Evolutionary conservation across 2,113 vertebrate species (phyloP).

Genomic region (Pelecanoides urinatrix): DNA sequence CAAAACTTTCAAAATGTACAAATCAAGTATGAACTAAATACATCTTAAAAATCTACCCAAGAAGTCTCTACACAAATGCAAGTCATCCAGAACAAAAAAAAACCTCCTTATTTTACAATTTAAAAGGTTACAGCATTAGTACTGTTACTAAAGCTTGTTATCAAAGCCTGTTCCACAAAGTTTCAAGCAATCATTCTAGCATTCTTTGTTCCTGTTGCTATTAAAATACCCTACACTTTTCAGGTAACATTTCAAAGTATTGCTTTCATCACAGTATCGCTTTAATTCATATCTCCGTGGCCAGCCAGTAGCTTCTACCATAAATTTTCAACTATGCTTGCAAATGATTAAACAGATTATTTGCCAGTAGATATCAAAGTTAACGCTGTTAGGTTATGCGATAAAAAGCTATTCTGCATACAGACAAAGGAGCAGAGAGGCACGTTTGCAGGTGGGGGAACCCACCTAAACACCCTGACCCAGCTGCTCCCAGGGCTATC

Average conservation of each 20-base stretch:
- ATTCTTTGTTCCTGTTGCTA: not conserved
- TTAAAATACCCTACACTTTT: not conserved
- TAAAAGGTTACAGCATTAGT: not conserved
- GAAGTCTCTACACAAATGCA: not conserved
- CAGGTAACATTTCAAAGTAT: not conserved
- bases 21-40: not conserved
- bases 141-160: not conserved
- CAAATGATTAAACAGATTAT: not conserved
- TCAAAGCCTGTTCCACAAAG: not conserved
- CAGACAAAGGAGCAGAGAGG: not conserved
- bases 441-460: fast-evolving
- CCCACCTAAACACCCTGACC: fast-evolving
- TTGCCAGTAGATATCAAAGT: not conserved
- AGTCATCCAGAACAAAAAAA: not conserved
- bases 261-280: not conserved
- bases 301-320: not conserved
- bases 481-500: not conserved
- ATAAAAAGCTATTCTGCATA: not conserved
- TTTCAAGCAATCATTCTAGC: not conserved
- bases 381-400: not conserved
- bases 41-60: not conserved
- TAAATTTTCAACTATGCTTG: not conserved
- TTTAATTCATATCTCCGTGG: not conserved
- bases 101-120: not conserved
- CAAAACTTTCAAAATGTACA: not conserved